phyloP scores from a whole-genome alignment of 2,797 vertebrate species.

The Nannoperca australis region DNA sequence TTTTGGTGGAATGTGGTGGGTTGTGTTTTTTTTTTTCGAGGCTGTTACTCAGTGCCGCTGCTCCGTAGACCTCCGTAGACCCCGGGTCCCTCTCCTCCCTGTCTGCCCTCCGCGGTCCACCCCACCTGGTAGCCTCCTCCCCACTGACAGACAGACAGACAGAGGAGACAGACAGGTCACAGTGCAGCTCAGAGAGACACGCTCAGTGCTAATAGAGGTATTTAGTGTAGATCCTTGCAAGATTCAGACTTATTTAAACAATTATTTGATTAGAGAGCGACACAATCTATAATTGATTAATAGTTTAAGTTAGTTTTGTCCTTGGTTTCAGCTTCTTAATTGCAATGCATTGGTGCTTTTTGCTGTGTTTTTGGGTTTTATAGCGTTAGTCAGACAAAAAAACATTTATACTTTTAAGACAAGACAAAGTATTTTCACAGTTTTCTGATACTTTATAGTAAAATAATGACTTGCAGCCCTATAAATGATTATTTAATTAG shows the following conservation, averaged over 20 bases:
- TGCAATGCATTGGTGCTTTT: not conserved
- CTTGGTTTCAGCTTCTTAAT: not conserved
- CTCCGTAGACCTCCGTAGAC: too few relatives aligned
- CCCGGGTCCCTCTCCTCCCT: constrained; percentile 53
- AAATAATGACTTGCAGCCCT: not conserved
- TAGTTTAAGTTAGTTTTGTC: not conserved
- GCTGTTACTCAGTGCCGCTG: constrained; percentile 91
- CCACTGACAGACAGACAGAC: constrained; percentile 50
- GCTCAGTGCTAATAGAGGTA: not conserved
- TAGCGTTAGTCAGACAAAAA: too few relatives aligned
- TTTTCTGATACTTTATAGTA: not conserved
- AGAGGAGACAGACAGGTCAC: constrained; percentile 14
- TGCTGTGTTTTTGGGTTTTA: not conserved
- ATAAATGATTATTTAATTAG: not conserved
- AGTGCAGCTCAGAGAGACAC: not conserved
- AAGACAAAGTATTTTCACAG: not conserved
- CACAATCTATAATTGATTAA: not conserved
- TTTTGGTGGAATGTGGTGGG: constrained; percentile 93
- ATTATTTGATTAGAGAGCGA: not conserved
- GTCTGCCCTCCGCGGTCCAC: constrained; percentile 38
- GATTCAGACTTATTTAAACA: not conserved
- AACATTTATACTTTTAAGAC: not conserved
- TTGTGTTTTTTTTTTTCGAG: constrained; percentile 92
- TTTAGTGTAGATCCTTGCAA: not conserved
- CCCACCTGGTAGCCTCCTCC: constrained; percentile 63